Percentiles rank a stretch among this genome's conserved stretches.
Evolutionary conservation across 2,888 invertebrate species (phyloP).

Genomic region (Allolobophora icterica): DNA sequence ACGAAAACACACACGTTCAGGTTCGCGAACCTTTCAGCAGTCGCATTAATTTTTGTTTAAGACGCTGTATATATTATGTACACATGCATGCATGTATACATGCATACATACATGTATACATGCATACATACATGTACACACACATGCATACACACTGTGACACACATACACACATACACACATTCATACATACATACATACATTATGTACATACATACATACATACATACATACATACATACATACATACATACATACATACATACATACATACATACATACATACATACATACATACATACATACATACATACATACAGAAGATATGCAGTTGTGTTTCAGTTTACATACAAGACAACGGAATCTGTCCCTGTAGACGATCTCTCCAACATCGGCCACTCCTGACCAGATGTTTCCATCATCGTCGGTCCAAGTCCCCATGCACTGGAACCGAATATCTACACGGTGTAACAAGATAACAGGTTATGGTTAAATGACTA

Average conservation of each 20-base stretch:
- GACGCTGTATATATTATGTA: no score
- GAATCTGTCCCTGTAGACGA: slow-evolving; percentile 91
- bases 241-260: slow-evolving; percentile 31
- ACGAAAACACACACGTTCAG: no score
- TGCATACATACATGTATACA: neutral
- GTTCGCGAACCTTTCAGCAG: slow-evolving; percentile 27
- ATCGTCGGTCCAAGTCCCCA: slow-evolving; percentile 62
- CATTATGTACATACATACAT: slow-evolving; percentile 34
- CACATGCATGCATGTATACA: neutral
- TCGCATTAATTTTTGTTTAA: no score
- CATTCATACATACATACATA: slow-evolving; percentile 24
- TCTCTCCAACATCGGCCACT: slow-evolving; percentile 93
- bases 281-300: slow-evolving; percentile 24
- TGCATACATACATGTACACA: slow-evolving; percentile 28
- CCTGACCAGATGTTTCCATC: slow-evolving; percentile 87
- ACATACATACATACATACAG: neutral
- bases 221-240: slow-evolving; percentile 35
- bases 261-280: slow-evolving; percentile 33
- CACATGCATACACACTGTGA: slow-evolving; percentile 19
- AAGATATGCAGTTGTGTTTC: neutral
- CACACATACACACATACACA: neutral
- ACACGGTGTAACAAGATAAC: slow-evolving; percentile 34
- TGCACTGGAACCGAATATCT: slow-evolving; percentile 62
- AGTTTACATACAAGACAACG: slow-evolving; percentile 76
- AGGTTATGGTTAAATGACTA: neutral